A percentile compares a stretch with the other conserved stretches of the same genome.
phyloP scores from a whole-genome alignment of 2,888 invertebrate species.

The Ochlodes sylvanus region DNA sequence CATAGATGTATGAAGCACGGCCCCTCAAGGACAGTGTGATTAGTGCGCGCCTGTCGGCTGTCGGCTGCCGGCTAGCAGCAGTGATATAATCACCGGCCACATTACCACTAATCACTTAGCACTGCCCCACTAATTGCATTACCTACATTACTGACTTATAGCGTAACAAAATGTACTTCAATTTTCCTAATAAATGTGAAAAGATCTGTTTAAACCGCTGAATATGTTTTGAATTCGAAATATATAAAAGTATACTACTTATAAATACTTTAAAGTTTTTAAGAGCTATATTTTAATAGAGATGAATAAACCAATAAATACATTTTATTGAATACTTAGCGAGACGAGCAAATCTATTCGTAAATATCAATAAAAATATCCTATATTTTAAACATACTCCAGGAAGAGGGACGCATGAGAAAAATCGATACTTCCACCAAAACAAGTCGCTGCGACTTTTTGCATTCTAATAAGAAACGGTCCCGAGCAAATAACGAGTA shows the following conservation, averaged over 20 bases:
- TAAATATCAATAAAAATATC: not conserved
- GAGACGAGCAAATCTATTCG: no score
- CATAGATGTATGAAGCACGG: not conserved
- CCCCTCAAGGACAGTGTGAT: slow-evolving; percentile 56
- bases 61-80: slow-evolving; percentile 8
- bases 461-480: slow-evolving; percentile 25
- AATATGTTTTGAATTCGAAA: no score
- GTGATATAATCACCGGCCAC: slow-evolving; percentile 52
- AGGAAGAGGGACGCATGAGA: slow-evolving; percentile 60
- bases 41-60: slow-evolving; percentile 44
- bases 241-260: no score
- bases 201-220: not conserved
- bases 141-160: not conserved
- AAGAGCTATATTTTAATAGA: no score
- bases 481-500: slow-evolving; percentile 2
- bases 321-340: no score
- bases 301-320: no score
- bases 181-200: not conserved
- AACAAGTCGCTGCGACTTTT: slow-evolving; percentile 47
- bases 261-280: no score
- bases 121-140: slow-evolving; percentile 38
- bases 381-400: slow-evolving; percentile 8
- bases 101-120: slow-evolving; percentile 52
- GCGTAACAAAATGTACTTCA: not conserved
- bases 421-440: slow-evolving; percentile 77